Percentiles rank a stretch among this genome's conserved stretches.
These are phyloP conservation scores for Sialia sialis DNA, from an alignment of 2,113 vertebrate species.

Conservation along the genomic window DNA sequence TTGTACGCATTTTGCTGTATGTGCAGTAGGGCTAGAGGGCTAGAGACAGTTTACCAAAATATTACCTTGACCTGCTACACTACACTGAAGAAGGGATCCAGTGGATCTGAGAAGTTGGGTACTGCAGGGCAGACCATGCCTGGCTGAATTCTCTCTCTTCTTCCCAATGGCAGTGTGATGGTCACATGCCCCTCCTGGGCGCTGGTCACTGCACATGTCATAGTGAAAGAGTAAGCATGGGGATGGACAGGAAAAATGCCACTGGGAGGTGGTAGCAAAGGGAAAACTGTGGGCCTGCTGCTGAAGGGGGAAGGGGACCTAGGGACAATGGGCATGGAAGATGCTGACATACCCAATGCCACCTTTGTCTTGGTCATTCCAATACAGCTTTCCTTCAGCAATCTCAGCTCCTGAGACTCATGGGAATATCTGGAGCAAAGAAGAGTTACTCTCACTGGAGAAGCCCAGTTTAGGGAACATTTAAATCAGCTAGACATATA, in stretches of 20 bases:
- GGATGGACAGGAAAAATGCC: neutral
- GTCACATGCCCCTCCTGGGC: neutral
- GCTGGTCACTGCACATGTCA: neutral
- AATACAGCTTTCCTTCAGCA: neutral
- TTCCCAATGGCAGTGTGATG: accelerated
- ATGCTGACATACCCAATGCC: neutral
- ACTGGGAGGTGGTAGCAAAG: neutral
- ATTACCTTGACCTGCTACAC: neutral
- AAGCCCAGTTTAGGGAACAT: neutral
- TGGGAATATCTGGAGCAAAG: neutral
- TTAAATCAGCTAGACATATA: neutral
- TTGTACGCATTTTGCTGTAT: neutral
- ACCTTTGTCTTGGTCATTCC: neutral
- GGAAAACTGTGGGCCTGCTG: neutral
- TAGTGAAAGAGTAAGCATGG: neutral
- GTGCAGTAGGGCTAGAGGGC: neutral
- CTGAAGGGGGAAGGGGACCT: neutral
- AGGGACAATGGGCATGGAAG: neutral
- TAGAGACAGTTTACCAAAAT: neutral
- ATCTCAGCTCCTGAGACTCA: neutral
- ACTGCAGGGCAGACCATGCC: neutral
- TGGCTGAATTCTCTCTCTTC: neutral
- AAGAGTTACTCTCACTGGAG: neutral
- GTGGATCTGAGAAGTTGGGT: neutral
- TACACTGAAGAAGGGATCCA: accelerated